phyloP scores from a whole-genome alignment of 2,888 invertebrate genomes.

The Eupithecia subumbrata region DNA sequence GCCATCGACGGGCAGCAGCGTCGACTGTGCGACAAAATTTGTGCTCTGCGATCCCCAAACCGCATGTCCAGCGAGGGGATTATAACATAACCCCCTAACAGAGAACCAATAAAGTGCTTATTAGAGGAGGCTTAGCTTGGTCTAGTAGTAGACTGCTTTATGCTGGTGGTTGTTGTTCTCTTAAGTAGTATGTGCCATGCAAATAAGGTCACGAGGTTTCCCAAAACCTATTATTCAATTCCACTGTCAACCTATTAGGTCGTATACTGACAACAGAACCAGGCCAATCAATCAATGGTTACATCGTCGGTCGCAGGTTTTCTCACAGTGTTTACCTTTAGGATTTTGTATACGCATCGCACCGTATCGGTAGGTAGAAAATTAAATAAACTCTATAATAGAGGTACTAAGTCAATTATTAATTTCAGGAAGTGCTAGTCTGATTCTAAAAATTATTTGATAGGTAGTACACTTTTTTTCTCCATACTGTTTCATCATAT shows the following conservation, averaged over 20 bases:
- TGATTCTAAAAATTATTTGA: neutral
- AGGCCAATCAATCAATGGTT: neutral
- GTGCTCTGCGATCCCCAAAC: neutral
- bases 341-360: neutral
- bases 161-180: neutral
- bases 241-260: neutral
- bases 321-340: neutral
- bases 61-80: neutral
- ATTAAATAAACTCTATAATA: neutral
- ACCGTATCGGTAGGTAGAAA: neutral
- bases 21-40: neutral
- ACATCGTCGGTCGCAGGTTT: neutral
- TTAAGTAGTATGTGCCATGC: neutral
- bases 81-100: neutral
- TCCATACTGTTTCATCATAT: too few relatives aligned
- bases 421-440: neutral
- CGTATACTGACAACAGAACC: neutral
- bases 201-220: neutral
- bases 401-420: neutral
- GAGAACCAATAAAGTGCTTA: too few relatives aligned
- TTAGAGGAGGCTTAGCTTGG: neutral
- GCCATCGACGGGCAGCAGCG: neutral
- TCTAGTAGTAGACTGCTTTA: neutral
- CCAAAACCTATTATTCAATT: neutral
- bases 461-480: too few relatives aligned